A percentile compares a stretch with the other conserved stretches of the same genome.
phyloP scores from a whole-genome alignment of 2,113 vertebrate genomes.

The Crotalus viridis region DNA sequence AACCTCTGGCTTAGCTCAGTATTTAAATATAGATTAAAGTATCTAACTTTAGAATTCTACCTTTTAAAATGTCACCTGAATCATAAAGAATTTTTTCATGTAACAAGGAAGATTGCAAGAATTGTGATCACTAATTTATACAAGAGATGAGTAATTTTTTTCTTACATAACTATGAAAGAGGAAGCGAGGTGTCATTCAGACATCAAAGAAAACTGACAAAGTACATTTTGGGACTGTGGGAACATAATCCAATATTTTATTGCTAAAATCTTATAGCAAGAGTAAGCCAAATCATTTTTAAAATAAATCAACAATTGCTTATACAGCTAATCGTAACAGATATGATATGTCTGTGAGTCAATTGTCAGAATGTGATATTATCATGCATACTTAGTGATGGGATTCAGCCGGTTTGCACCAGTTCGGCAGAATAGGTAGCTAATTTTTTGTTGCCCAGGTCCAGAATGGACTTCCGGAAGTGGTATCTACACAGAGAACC shows the following conservation, averaged over 20 bases:
- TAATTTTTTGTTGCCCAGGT: too few species aligned
- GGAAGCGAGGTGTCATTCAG: background rate
- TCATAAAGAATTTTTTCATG: conserved; percentile 23
- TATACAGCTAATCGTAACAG: background rate
- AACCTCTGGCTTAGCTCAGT: background rate
- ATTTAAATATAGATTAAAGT: conserved; percentile 34
- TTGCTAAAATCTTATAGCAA: background rate
- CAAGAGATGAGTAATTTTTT: conserved; percentile 11
- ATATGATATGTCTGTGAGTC: background rate
- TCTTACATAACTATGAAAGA: background rate
- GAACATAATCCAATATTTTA: background rate
- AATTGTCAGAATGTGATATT: background rate
- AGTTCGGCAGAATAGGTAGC: too few species aligned
- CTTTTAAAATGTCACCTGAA: conserved; percentile 26
- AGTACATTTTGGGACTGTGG: background rate
- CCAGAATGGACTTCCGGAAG: too few species aligned
- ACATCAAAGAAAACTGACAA: background rate
- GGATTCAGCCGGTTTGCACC: too few species aligned
- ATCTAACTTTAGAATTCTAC: conserved; percentile 26
- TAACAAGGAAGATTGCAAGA: background rate
- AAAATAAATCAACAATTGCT: background rate
- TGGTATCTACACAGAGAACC: too few species aligned
- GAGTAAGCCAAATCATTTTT: background rate
- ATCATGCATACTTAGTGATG: too few species aligned
- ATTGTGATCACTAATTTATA: conserved; percentile 22